phyloP scores from a whole-genome alignment of 2,797 vertebrate species.

The Taenioides sp. region DNA sequence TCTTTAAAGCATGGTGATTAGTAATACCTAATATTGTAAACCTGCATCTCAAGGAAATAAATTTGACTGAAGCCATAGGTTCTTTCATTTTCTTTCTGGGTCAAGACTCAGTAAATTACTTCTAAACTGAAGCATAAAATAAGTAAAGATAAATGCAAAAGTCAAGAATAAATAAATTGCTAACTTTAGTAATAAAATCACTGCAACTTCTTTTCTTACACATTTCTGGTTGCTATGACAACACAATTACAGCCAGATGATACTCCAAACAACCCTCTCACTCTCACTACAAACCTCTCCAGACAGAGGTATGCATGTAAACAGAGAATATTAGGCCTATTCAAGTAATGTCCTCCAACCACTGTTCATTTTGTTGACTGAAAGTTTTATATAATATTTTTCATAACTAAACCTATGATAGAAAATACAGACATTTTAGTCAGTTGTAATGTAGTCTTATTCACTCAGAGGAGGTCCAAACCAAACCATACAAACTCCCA shows the following conservation, averaged over 20 bases:
- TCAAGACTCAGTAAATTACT: background rate
- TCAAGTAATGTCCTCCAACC: background rate
- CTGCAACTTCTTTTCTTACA: no score
- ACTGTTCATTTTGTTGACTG: background rate
- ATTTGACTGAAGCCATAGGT: no score
- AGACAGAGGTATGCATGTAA: conserved; percentile 15
- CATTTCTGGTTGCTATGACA: conserved; percentile 43
- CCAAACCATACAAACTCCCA: background rate
- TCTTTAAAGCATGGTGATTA: no score
- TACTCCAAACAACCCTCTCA: conserved; percentile 14
- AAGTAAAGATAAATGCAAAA: background rate
- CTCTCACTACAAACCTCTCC: conserved; percentile 20
- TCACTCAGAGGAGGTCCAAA: background rate
- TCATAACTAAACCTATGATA: background rate
- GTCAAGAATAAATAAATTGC: no score
- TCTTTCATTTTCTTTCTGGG: no score
- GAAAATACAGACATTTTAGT: background rate
- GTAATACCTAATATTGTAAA: no score
- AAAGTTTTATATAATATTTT: background rate
- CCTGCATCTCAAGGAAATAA: no score
- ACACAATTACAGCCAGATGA: conserved; percentile 35
- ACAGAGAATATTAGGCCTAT: background rate
- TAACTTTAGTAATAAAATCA: no score
- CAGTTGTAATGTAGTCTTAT: background rate
- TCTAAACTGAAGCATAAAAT: background rate